phyloP scores from a whole-genome alignment of 2,888 invertebrate genomes.

The Luffia ferchaultella region DNA sequence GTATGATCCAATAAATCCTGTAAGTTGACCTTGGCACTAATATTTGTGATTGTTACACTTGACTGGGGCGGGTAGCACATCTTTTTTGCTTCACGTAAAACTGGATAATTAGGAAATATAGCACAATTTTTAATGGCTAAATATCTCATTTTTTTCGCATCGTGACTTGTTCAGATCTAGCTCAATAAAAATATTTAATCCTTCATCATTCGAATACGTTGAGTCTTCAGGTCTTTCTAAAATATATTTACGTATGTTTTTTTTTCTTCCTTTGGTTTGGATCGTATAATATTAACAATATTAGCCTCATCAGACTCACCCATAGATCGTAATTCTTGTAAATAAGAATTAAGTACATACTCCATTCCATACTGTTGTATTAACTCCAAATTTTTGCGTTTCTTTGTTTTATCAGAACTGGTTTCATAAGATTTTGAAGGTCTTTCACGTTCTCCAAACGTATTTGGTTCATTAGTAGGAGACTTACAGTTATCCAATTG shows the following conservation, averaged over 20 bases:
- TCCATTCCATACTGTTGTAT: constrained; percentile 4
- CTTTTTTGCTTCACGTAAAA: constrained; percentile 3
- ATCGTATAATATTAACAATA: constrained; percentile 5
- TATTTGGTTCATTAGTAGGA: not conserved
- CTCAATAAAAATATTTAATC: constrained; percentile 4
- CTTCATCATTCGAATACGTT: constrained; percentile 2
- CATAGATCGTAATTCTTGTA: constrained; percentile 3
- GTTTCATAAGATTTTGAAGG: constrained; percentile 5
- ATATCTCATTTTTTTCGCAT: constrained; percentile 1
- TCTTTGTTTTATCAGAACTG: constrained; percentile 6
- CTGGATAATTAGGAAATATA: constrained; percentile 5
- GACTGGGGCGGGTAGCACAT: constrained; percentile 4
- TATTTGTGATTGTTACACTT: constrained; percentile 3
- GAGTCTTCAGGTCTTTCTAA: constrained; percentile 1
- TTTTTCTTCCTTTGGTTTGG: not conserved
- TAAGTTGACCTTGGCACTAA: constrained; percentile 6
- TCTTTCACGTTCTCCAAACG: not conserved
- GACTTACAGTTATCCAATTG: not conserved
- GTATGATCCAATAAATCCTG: constrained; percentile 17
- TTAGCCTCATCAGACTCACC: constrained; percentile 5
- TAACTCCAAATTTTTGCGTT: constrained; percentile 6
- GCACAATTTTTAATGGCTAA: constrained; percentile 2
- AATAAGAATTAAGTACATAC: constrained; percentile 6
- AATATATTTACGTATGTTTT: constrained; percentile 4
- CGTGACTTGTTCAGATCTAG: constrained; percentile 2